Conservation (phyloP, 2,888 invertebrate species). For the Melieria picta region DNA sequence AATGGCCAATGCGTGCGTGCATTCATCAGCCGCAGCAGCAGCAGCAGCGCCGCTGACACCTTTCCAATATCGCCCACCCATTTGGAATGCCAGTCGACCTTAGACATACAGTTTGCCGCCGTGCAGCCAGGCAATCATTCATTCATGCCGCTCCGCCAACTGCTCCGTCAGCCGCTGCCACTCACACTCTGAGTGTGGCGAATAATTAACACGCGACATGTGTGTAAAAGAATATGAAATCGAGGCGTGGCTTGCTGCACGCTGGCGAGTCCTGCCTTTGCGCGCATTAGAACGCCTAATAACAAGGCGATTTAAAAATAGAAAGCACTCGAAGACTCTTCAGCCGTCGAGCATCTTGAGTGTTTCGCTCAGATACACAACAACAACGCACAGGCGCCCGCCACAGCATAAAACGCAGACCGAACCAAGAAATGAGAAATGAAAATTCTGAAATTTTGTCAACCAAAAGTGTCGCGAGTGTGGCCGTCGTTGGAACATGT, state of each 20-base stretch:
- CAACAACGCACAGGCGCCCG: conserved; percentile 26
- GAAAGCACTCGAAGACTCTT: conserved; percentile 49
- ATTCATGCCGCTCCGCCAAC: too few species aligned
- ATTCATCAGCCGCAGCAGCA: too few species aligned
- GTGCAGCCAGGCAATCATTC: too few species aligned
- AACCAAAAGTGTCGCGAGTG: conserved; percentile 60
- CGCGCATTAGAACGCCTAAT: conserved; percentile 50
- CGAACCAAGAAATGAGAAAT: conserved; percentile 42
- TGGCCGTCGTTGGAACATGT: conserved; percentile 50
- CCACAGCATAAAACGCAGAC: conserved; percentile 41
- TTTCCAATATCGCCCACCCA: too few species aligned
- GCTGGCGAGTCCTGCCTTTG: conserved; percentile 48
- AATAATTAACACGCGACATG: background rate
- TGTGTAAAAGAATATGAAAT: conserved; percentile 14
- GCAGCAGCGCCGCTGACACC: too few species aligned
- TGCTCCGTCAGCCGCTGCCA: too few species aligned
- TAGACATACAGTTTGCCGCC: too few species aligned
- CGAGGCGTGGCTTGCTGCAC: conserved; percentile 48
- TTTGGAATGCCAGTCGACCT: too few species aligned
- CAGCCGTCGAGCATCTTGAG: conserved; percentile 40
- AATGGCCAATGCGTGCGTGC: too few species aligned
- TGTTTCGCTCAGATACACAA: conserved; percentile 51
- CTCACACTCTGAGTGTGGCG: too few species aligned
- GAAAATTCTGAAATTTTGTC: conserved; percentile 49
- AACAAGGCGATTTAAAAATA: conserved; percentile 57